Evolutionary conservation across 2,113 vertebrate species (phyloP).

Genomic region (Eretmodus cyanostictus): DNA sequence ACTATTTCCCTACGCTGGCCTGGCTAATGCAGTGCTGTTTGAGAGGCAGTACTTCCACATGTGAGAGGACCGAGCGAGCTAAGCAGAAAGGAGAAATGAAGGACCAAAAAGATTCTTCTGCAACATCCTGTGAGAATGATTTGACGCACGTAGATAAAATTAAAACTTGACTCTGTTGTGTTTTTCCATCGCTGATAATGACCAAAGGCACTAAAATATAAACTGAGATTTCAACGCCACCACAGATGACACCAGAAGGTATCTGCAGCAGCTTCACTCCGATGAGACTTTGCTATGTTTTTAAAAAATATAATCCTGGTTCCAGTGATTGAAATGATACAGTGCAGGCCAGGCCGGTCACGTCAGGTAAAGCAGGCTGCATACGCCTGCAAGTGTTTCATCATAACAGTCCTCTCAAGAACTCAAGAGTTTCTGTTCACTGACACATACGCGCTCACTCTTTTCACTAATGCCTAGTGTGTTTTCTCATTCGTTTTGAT

Average conservation of each 20-base stretch:
- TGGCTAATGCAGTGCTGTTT: background rate
- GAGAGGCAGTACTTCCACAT: background rate
- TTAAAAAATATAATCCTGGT: background rate
- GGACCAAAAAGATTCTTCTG: background rate
- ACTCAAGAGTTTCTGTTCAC: background rate
- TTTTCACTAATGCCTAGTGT: background rate
- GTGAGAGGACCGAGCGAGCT: rapidly evolving
- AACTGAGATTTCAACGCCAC: background rate
- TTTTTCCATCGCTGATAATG: background rate
- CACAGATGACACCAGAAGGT: background rate
- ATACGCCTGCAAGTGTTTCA: background rate
- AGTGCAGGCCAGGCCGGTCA: background rate
- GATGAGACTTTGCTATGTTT: background rate
- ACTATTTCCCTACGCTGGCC: background rate
- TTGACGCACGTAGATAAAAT: background rate
- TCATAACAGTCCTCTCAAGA: background rate
- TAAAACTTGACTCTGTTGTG: background rate
- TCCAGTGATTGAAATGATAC: background rate
- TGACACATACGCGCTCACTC: background rate
- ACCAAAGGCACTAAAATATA: background rate
- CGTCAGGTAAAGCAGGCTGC: background rate
- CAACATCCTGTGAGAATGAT: background rate
- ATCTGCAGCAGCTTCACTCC: background rate
- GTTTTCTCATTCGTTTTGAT: background rate
- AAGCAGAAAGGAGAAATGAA: background rate